Base-by-base conservation (phyloP, 2,888 invertebrate species). In the Caenorhabditis afra region DNA sequence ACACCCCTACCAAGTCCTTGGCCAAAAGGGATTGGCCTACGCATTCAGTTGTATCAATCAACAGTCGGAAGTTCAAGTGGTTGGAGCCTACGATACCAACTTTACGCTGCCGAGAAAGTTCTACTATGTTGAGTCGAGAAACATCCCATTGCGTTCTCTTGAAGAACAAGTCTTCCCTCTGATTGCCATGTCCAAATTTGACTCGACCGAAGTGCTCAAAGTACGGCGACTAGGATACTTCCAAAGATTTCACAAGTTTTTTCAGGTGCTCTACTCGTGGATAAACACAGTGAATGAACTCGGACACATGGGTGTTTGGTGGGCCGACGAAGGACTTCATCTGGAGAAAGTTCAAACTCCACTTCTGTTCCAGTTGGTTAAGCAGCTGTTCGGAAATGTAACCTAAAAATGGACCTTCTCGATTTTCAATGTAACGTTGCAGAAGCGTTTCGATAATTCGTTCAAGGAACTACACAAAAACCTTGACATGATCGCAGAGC, bases 121-220 rank as follows among this genome's bases (percentile, higher is more conserved):
- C 14, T 39, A 18, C 23, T 62, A n/a, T 41, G 7, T 76, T 4
- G 3, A 45, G 22, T 49, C 57, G 3, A 37, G n/a, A 5, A 35
- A n/a, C 20, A 12, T 12, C 0, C 11, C 37, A 0, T 18, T 65
- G 10, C 22, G 18, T 0, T 16, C 61, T 22, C 23, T 73, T 2
- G 79, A 79, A 62, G 66, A 62, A 10, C 79, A 79, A 58, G 37
- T 68, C 1, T 79, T 68, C 20, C 58, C 61, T 22, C 16, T 79
- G 1, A 67, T 79, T 3, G 53, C 61, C 0, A 10, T 65, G 1
- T 57, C 66, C 0, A 53, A 39, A 37, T 29, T 61, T 1, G 58
- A 65, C 0, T 35, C 18, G 0, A 23, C 53, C 2, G 59, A 62
- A 20, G 70, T 70, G 0, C 5, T 49, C 1, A 20, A 29, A 18